Evolutionary conservation across 2,113 vertebrate genomes (phyloP).

Genomic region (Xiphophorus hellerii): DNA sequence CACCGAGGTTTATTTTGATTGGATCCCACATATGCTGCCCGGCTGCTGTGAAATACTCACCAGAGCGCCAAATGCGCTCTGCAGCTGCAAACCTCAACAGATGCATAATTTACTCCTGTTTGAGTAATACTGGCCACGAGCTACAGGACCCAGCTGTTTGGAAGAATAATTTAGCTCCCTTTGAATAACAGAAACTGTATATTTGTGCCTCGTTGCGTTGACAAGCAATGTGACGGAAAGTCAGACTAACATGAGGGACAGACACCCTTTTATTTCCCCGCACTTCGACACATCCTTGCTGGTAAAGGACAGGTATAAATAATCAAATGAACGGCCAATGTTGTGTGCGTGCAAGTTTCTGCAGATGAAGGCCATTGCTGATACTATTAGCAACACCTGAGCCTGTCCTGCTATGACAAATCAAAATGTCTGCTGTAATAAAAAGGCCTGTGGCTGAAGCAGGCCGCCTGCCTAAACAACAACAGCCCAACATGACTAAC

Average conservation of each 20-base stretch:
- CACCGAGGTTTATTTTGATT: constrained; percentile 30
- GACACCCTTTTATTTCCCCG: background rate
- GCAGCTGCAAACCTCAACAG: constrained; percentile 14
- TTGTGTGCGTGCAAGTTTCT: constrained; percentile 5
- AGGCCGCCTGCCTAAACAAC: constrained; percentile 20
- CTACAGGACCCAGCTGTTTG: constrained; percentile 25
- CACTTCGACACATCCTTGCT: constrained; percentile 1
- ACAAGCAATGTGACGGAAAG: constrained; percentile 1
- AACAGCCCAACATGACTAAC: constrained; percentile 32
- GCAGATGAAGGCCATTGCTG: constrained; percentile 16
- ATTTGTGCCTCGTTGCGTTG: constrained; percentile 17
- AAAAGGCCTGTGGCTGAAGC: constrained; percentile 40
- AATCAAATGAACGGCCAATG: constrained; percentile 4
- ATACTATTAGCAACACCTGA: constrained; percentile 46
- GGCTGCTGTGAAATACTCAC: constrained; percentile 29
- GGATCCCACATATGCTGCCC: constrained; percentile 4
- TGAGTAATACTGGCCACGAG: constrained; percentile 26
- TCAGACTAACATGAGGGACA: constrained; percentile 7
- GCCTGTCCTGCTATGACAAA: constrained; percentile 29
- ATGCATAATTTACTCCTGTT: constrained; percentile 25
- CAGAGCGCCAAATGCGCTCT: constrained; percentile 22
- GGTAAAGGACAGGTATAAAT: constrained; percentile 15
- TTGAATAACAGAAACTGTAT: constrained; percentile 13
- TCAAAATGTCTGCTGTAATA: constrained; percentile 41
- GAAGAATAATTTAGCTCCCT: background rate